Base-by-base conservation (phyloP, 2,113 vertebrate species). In the Sclerurus mexicanus region DNA sequence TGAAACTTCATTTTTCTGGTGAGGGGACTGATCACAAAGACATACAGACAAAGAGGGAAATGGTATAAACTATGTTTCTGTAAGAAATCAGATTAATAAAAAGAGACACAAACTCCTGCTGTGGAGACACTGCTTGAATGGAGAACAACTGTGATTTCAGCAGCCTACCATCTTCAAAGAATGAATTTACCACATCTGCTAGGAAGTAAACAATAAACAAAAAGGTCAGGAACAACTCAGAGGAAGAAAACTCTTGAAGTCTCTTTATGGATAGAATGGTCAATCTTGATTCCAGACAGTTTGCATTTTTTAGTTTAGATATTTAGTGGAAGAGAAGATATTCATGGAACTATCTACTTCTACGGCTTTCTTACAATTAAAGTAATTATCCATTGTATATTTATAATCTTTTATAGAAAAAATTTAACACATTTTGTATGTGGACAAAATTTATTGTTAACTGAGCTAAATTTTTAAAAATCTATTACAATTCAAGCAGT, bases 11-110 rank as follows among this genome's bases (percentile, higher is more conserved):
- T 69, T 66, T 74, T 59, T 2, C 24, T 78, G 12, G 5, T 47
- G 22, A 73, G 8, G 5, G 7, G 4, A 62, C 27, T 40, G 37
- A 62, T 66, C 37, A 58, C 37, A 71, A 81, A 74, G 30, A 42
- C 12, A 46, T 33, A 5, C 10, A 44, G 14, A 39, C 19, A 68
- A 67, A 72, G 1, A 1, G 7, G 2, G 4, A 2, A 8, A 35
- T 47, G 14, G 24, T 1, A 71, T 44, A 35, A 87, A 47, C 7
- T 75, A 4, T 76, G 3, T 69, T 90, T 87, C 37, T 74, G 3
- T 52, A 56, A 12, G 30, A 93, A 87, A 85, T 42, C 2, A 5
- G 23, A 46, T 55, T 59, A 73, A 27, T 37, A 37, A 46, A 40
- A 47, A 53, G 55, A 37, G 12, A 46, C 18, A n/a, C 16, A 52